Conservation (phyloP, 64 coral and sea anemone species). For the Acropora tenuis region DNA sequence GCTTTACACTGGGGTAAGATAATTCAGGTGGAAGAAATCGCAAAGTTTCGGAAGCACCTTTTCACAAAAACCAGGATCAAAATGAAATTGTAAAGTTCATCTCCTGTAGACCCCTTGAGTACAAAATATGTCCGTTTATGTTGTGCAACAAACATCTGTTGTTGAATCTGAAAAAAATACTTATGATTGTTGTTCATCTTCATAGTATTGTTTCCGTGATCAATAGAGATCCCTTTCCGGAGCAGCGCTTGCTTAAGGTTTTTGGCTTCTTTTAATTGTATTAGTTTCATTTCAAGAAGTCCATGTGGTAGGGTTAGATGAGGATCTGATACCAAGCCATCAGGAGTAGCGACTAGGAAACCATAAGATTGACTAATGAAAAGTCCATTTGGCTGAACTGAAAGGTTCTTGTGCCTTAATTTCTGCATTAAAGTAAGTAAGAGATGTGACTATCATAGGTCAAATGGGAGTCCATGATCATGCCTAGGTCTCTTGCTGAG, state of each 20-base stretch:
- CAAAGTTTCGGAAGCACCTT: constrained; percentile 43
- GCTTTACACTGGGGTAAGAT: constrained; percentile 56
- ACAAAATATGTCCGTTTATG: constrained; percentile 69
- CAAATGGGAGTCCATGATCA: too few species aligned
- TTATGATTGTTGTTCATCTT: neutral
- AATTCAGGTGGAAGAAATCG: constrained; percentile 33
- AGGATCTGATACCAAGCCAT: constrained; percentile 5
- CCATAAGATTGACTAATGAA: constrained; percentile 7
- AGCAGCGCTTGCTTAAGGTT: neutral
- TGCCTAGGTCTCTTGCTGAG: too few species aligned
- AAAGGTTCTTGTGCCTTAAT: constrained; percentile 4
- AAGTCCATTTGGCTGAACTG: constrained; percentile 5
- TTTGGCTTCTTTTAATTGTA: neutral
- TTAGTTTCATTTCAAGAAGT: constrained; percentile 31
- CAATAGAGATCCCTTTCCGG: neutral
- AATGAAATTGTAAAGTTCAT: constrained; percentile 38
- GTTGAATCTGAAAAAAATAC: constrained; percentile 57
- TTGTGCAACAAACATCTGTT: constrained; percentile 52
- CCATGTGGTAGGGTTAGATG: neutral
- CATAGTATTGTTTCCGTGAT: neutral
- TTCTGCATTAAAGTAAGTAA: too few species aligned
- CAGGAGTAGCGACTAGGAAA: constrained; percentile 1
- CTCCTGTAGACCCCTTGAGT: constrained; percentile 32
- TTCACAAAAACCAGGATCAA: constrained; percentile 41
- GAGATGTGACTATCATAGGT: too few species aligned